Conservation (phyloP, 2,113 vertebrate genomes). For the Entomyzon cyanotis region DNA sequence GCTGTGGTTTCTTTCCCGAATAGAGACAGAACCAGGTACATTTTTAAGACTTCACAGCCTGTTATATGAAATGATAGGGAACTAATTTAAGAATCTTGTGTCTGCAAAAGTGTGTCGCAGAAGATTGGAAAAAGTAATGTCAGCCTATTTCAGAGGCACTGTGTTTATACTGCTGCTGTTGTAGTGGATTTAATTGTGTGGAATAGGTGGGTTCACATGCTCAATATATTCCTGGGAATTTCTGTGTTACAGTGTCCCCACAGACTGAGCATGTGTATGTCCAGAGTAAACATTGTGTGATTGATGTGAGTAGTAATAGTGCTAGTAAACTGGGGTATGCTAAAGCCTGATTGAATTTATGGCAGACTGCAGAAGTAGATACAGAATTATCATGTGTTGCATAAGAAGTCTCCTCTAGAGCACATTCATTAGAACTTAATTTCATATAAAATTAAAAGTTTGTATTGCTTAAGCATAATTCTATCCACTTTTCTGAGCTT, state of each 20-base stretch:
- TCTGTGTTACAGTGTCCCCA: background rate
- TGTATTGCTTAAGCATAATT: background rate
- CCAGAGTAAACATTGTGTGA: background rate
- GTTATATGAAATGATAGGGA: background rate
- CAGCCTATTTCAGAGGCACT: background rate
- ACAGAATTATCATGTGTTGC: background rate
- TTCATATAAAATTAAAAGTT: background rate
- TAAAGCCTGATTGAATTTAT: background rate
- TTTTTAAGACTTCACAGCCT: background rate
- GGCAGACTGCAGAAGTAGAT: background rate
- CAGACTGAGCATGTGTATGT: background rate
- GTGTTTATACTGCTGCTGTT: background rate
- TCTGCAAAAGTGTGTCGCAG: background rate
- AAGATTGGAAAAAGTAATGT: background rate
- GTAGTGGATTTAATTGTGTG: background rate
- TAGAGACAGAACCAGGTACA: background rate
- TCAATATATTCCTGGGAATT: background rate
- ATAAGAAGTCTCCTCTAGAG: background rate
- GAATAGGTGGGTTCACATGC: background rate
- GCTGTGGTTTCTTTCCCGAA: background rate
- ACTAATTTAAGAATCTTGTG: background rate
- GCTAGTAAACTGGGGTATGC: background rate
- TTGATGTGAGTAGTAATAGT: background rate
- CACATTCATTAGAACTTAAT: background rate
- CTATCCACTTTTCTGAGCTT: background rate